Percentiles rank a stretch among this genome's conserved stretches.
These are phyloP conservation scores for Myotis planiceps DNA, from an alignment of 2,797 vertebrate species.

Conservation along the genomic window DNA sequence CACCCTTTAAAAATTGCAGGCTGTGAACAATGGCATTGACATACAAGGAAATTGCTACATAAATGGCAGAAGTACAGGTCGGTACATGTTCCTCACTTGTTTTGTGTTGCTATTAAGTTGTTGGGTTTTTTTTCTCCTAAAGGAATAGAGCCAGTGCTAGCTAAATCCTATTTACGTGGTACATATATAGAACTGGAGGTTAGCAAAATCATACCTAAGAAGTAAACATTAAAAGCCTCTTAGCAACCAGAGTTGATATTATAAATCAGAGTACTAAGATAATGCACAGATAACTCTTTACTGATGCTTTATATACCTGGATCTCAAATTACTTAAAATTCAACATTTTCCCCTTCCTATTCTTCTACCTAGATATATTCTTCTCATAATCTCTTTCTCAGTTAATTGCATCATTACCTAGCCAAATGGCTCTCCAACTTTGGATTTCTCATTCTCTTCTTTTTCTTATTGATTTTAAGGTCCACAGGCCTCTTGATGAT, in stretches of 20 bases:
- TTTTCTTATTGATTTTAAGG: conserved; percentile 27
- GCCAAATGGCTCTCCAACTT: neutral
- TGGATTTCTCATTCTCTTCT: conserved; percentile 34
- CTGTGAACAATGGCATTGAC: conserved; percentile 2
- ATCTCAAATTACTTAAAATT: neutral
- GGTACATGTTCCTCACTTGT: conserved; percentile 38
- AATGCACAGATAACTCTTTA: neutral
- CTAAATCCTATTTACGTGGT: neutral
- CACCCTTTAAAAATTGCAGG: neutral
- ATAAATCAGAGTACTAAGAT: neutral
- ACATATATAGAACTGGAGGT: neutral
- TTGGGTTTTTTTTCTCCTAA: neutral
- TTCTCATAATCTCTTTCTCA: neutral
- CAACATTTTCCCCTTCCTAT: neutral
- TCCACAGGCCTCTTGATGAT: neutral
- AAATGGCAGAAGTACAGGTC: conserved; percentile 53
- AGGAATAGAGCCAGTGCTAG: conserved; percentile 6
- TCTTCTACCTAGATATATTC: neutral
- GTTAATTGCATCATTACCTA: neutral
- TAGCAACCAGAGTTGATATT: conserved; percentile 45
- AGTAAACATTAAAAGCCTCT: conserved; percentile 50
- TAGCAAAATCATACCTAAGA: neutral
- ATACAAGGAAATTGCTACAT: conserved; percentile 40
- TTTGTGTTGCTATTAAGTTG: neutral
- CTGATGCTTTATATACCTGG: neutral